Evolutionary conservation across 2,888 invertebrate genomes (phyloP), one percentile per base, ranked within the genome.

Genomic region (Philereme transversata): DNA sequence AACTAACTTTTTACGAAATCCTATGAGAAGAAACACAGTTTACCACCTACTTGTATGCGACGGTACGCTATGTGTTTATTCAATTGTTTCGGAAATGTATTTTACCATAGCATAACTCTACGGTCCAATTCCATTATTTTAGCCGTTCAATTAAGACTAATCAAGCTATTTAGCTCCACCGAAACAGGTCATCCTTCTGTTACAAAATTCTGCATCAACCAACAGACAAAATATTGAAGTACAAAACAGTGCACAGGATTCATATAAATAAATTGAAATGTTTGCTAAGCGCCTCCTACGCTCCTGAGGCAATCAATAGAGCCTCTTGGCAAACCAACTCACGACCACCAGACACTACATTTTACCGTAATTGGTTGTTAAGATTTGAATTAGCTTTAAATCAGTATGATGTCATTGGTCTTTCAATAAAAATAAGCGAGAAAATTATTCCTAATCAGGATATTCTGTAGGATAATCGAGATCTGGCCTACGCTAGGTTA

Each of bases 91-190:
- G 22, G 22, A 22, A 2, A 22, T 22, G 22, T 22, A 22, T 22
- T 22, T 22, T 22, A 22, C 22, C 22, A 3, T 22, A 22, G 22
- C 22, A 22, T 22, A 22, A 22, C 22, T 22, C 3, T 22, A 22
- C 22, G 22, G 22, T 22, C 22, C 1, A 22, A 22, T 22, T 22
- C 22, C 22, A 22, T 22, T 22, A 22, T 22, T 34, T 8, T 7
- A 56, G 34, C 34, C 33, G 5, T 38, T 48, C 33, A 58, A 77
- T 76, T 76, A 70, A 72, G 60, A 64, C 53, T 71, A 73, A 76
- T 77, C 69, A 73, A 66, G 51, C 62, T 68, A 75, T 76, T 74
- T 64, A 66, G 57, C 10, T 51, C 61, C 64, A 61, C 65, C 70
- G 59, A 66, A 66, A 68, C 65, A 60, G 58, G 64, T 67, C 70